Evolutionary conservation across 2,113 vertebrate species (phyloP).

Genomic region (Salvator merianae): DNA sequence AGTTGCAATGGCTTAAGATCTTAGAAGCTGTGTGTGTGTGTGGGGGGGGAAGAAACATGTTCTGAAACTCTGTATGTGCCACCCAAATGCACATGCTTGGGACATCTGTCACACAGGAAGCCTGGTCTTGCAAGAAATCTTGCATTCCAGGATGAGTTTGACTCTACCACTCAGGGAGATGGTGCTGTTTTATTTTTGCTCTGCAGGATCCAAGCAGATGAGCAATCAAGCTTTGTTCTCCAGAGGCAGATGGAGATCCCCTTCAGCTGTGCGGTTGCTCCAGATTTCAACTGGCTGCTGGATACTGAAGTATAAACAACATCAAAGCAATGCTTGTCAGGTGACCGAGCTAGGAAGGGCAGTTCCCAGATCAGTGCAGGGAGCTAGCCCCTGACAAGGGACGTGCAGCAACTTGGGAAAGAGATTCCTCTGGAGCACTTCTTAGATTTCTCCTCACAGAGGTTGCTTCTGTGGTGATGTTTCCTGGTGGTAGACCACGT

Average conservation of each 20-base stretch:
- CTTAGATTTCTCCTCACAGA: rapidly evolving
- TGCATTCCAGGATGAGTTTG: not conserved
- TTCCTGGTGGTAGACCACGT: conserved; percentile 61
- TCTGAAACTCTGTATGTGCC: no score
- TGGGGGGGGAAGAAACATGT: no score
- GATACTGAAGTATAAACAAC: conserved; percentile 79
- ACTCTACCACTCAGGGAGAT: not conserved
- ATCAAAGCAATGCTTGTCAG: conserved; percentile 77
- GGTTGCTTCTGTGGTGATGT: conserved; percentile 47
- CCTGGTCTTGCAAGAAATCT: not conserved
- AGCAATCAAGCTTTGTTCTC: conserved; percentile 21
- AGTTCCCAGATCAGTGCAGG: conserved; percentile 72
- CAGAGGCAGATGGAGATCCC: conserved; percentile 35
- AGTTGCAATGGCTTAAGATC: no score
- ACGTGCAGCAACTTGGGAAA: conserved; percentile 72
- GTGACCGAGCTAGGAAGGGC: conserved; percentile 70
- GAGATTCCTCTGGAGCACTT: conserved; percentile 68
- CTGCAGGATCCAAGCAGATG: not conserved
- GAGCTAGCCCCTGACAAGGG: conserved; percentile 73
- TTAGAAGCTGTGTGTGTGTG: no score
- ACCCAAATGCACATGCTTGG: not conserved
- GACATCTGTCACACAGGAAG: not conserved
- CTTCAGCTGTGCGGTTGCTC: rapidly evolving
- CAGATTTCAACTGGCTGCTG: conserved; percentile 12
- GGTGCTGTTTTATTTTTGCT: not conserved